Base-by-base conservation (phyloP, 1,140 invertebrate genomes). In the Orussus abietinus region DNA sequence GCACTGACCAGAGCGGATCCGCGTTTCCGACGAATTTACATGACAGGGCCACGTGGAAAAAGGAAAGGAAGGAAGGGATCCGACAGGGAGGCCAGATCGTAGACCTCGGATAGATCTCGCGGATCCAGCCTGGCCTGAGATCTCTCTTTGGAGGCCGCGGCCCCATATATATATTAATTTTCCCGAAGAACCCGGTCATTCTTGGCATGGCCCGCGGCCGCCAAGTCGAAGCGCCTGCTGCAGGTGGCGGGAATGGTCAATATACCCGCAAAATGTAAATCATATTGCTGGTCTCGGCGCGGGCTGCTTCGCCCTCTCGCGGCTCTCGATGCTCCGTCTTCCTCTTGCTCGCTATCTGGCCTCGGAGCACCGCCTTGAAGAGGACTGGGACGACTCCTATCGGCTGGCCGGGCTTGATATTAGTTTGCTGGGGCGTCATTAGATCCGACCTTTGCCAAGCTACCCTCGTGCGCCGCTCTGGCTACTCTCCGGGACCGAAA, bases 221-320 rank as follows among this genome's bases (percentile, higher is more conserved):
- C 53, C 43, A 45, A 33, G 48, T 46, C 38, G 53, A 48, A 47
- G 39, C 41, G 44, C 48, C 59, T 61, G 69, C 52, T 71, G 60
- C 70, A 73, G 70, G 68, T 73, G 70, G 45, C 59, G 56, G 47
- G 66, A 73, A 73, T 73, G 68, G 69, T 72, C 70, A 67, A 71
- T 73, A 72, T 72, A 64, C 61, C 62, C 56, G 47, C 60, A 72
- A 73, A 72, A 73, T 73, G 70, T 73, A 73, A 72, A 73, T 73
- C 66, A 68, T 66, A 72, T 73, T 70, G 62, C 64, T 58, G 47
- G 17, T 59, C 57, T 56, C 55, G 47, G 33, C 49, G 47, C 55
- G 44, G 50, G 49, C 47, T 32, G 47, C 40, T n/a, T 9, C n/a
- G 11, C 7, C 35, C 25, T 25, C 22, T 6, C 22, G 22, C 22